Conservation (phyloP, 2,113 vertebrate species). For the Struthidea cinerea region DNA sequence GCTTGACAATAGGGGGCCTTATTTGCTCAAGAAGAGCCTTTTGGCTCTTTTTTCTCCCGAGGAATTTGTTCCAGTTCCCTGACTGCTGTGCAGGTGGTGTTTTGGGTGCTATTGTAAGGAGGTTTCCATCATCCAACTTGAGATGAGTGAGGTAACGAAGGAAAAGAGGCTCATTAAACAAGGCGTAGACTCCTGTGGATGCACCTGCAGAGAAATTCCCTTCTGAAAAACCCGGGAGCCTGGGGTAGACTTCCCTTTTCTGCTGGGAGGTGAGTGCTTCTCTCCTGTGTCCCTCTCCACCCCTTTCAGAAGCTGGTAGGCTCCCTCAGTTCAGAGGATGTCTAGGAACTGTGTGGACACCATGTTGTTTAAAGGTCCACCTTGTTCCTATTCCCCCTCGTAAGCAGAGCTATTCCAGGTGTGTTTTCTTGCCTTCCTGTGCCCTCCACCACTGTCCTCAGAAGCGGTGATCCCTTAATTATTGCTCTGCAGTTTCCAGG, state of each 20-base stretch:
- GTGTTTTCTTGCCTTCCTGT: background rate
- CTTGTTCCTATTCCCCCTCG: background rate
- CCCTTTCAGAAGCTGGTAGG: background rate
- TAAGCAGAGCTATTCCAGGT: background rate
- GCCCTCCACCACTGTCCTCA: background rate
- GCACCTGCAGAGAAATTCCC: fast-evolving
- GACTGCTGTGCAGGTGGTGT: background rate
- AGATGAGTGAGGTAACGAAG: background rate
- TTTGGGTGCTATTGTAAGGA: background rate
- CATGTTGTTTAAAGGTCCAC: background rate
- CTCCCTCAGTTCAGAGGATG: background rate
- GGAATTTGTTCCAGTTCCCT: background rate
- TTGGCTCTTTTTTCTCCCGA: background rate
- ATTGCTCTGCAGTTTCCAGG: background rate
- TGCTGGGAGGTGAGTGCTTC: background rate
- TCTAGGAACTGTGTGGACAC: background rate
- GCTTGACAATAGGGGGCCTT: background rate
- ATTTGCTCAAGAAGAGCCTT: background rate
- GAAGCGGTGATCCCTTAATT: background rate
- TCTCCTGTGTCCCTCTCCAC: background rate
- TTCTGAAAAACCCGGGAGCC: background rate
- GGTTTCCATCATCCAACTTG: background rate
- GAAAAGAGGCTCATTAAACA: background rate
- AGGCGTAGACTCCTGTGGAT: background rate
- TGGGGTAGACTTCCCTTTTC: background rate